A percentile compares a stretch with the other conserved stretches of the same genome.
Evolutionary conservation across 2,888 invertebrate genomes (phyloP).

Genomic region (Macropis europaea): DNA sequence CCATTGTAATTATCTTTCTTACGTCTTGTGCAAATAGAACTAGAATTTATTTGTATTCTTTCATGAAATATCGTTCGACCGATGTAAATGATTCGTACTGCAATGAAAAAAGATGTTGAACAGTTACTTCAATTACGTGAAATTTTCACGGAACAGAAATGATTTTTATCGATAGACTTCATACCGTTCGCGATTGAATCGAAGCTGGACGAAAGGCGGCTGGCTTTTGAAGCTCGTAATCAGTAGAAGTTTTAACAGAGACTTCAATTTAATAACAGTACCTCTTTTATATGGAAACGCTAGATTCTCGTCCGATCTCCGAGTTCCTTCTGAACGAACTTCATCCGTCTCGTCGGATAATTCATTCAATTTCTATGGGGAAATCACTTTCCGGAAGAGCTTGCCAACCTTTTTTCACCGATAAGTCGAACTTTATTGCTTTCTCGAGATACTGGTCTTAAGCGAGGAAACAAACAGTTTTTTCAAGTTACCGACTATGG

Average conservation of each 20-base stretch:
- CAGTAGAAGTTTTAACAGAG: neutral
- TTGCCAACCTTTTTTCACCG: neutral
- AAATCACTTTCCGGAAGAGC: neutral
- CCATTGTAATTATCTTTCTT: no score
- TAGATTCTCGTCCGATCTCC: neutral
- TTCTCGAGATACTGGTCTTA: neutral
- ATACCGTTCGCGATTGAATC: neutral
- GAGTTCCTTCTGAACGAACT: neutral
- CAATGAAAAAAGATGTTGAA: no score
- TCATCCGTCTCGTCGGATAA: neutral
- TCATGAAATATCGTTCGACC: no score
- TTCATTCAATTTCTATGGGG: slow-evolving; percentile 3
- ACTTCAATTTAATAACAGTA: slow-evolving; percentile 16
- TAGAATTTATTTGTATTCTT: no score
- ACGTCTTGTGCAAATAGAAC: no score
- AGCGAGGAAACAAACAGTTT: neutral
- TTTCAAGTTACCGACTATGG: neutral
- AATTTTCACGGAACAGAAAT: neutral
- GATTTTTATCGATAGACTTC: neutral
- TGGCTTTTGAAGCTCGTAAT: neutral
- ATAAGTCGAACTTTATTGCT: neutral
- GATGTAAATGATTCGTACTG: no score
- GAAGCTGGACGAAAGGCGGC: no score
- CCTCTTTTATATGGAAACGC: neutral
- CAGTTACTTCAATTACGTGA: neutral